phyloP scores from a whole-genome alignment of 2,888 invertebrate species.

The Frankliniella intonsa region DNA sequence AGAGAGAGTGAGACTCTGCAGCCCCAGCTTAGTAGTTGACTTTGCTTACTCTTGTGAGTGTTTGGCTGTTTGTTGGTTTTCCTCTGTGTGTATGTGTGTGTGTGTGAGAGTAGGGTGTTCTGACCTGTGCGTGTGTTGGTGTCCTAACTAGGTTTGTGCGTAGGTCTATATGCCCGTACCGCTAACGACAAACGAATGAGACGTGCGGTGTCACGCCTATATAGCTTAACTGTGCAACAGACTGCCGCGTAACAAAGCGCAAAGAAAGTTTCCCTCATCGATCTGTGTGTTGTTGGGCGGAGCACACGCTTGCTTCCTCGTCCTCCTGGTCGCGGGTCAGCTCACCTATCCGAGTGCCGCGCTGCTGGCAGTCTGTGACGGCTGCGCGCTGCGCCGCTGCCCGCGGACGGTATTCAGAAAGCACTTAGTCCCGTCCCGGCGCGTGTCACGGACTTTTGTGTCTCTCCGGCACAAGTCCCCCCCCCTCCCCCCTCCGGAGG shows the following conservation, averaged over 20 bases:
- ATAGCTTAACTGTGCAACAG: too few species aligned
- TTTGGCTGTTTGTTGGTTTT: not conserved
- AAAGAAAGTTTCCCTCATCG: too few species aligned
- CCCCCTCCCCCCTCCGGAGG: not conserved
- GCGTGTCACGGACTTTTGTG: not conserved
- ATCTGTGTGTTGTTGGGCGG: too few species aligned
- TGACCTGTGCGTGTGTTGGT: not conserved
- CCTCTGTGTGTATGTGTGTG: not conserved
- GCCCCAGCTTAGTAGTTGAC: too few species aligned
- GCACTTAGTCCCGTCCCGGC: not conserved
- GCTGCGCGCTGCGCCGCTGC: too few species aligned
- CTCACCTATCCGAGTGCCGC: too few species aligned
- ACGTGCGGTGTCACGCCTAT: too few species aligned
- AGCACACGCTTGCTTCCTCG: not conserved
- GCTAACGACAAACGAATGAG: too few species aligned
- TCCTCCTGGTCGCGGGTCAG: not conserved
- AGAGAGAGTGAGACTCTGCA: too few species aligned
- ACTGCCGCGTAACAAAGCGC: too few species aligned
- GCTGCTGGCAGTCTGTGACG: too few species aligned
- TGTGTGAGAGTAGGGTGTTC: not conserved
- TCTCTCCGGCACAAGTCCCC: not conserved
- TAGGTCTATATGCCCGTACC: too few species aligned
- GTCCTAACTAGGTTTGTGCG: not conserved
- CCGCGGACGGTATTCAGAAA: not conserved
- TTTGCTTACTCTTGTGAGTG: not conserved